These are phyloP conservation scores for Panagrolaimus sp. DNA, from an alignment of 1,140 invertebrate species.

Conservation along the genomic window DNA sequence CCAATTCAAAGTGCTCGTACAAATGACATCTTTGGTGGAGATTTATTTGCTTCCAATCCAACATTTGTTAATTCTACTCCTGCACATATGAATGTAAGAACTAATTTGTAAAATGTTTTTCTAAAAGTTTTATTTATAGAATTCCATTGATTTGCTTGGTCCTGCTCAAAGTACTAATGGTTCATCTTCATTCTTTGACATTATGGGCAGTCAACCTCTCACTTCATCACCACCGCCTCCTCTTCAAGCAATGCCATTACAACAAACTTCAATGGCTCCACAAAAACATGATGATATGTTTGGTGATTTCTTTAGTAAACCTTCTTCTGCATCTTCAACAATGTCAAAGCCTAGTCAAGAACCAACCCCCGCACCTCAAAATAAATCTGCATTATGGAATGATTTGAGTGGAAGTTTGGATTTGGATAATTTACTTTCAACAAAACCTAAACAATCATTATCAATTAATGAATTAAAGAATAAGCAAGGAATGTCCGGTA, in stretches of 20 bases:
- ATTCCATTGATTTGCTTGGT: neutral
- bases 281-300: neutral
- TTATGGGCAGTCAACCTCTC: neutral
- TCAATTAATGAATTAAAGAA: conserved; percentile 12
- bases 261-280: neutral
- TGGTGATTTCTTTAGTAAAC: neutral
- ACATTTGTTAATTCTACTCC: neutral
- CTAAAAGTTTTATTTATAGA: neutral
- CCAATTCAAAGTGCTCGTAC: neutral
- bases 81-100: neutral
- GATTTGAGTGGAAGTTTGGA: neutral
- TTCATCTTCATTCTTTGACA: neutral
- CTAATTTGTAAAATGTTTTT: neutral
- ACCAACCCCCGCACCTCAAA: neutral
- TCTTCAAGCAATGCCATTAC: neutral
- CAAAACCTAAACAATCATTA: conserved; percentile 4
- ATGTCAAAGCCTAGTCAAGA: neutral
- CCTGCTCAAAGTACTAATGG: neutral
- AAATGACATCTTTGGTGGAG: neutral
- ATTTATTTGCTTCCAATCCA: conserved; percentile 1
- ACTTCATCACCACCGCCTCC: neutral
- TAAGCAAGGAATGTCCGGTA: too few species aligned
- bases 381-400: conserved; percentile 10
- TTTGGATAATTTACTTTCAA: conserved; percentile 14
- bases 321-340: neutral